phyloP scores from a whole-genome alignment of 2,888 invertebrate genomes.

The Ennomos quercinarius region DNA sequence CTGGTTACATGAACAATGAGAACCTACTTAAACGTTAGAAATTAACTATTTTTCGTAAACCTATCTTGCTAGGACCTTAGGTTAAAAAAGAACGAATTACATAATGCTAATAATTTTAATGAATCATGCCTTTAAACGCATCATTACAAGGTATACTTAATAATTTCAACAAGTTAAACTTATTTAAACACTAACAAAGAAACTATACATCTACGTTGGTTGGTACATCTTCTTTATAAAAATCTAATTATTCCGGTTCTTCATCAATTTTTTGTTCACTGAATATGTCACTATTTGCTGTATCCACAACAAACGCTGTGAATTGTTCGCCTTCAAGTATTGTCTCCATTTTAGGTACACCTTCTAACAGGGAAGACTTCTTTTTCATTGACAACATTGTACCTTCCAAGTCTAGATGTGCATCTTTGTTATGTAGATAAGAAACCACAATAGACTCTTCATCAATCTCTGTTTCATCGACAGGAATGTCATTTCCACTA shows the following conservation, averaged over 20 bases:
- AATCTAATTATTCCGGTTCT: slow-evolving; percentile 25
- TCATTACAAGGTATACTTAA: neutral
- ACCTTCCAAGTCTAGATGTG: slow-evolving; percentile 47
- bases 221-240: slow-evolving; percentile 9
- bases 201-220: neutral
- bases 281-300: slow-evolving; percentile 33
- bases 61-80: no score
- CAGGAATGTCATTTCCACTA: slow-evolving; percentile 55
- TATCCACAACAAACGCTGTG: slow-evolving; percentile 41
- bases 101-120: slow-evolving; percentile 11
- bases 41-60: no score
- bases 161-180: slow-evolving; percentile 8
- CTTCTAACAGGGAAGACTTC: slow-evolving; percentile 58
- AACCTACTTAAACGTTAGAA: no score
- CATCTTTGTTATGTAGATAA: slow-evolving; percentile 59
- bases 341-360: slow-evolving; percentile 67
- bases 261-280: slow-evolving; percentile 31
- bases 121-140: neutral
- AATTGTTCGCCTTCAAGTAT: slow-evolving; percentile 62
- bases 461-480: slow-evolving; percentile 48
- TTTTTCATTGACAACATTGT: slow-evolving; percentile 53
- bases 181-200: slow-evolving; percentile 15
- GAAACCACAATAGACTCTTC: slow-evolving; percentile 61
- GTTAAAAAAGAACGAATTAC: no score
- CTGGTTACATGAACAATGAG: no score